These are phyloP conservation scores for Agelastica alni DNA, from an alignment of 2,888 invertebrate genomes.

Conservation along the genomic window DNA sequence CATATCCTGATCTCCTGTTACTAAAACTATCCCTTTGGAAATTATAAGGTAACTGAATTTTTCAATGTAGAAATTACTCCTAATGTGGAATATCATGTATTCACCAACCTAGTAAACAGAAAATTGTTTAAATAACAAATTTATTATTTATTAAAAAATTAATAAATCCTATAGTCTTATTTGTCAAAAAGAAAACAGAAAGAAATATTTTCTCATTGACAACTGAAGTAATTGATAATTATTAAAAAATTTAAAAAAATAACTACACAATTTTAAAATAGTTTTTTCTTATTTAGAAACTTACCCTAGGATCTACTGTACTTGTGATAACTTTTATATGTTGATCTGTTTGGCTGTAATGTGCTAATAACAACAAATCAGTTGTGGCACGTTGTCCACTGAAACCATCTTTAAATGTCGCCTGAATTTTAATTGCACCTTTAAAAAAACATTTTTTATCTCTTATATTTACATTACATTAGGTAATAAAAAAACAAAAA, in stretches of 20 bases:
- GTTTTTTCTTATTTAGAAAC: too few relatives aligned
- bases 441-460: too few relatives aligned
- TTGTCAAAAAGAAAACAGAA: too few relatives aligned
- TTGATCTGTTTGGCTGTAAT: constrained; percentile 80
- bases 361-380: constrained; percentile 73
- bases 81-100: constrained; percentile 92
- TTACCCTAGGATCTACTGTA: constrained; percentile 75
- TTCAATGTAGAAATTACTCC: constrained; percentile 88
- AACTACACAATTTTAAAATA: too few relatives aligned
- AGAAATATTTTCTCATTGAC: too few relatives aligned
- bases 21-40: constrained; percentile 88
- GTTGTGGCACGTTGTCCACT: constrained; percentile 67
- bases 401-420: constrained; percentile 69
- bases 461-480: too few relatives aligned
- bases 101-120: constrained; percentile 74
- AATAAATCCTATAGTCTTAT: too few relatives aligned
- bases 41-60: constrained; percentile 89
- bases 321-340: constrained; percentile 87
- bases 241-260: too few relatives aligned
- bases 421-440: constrained; percentile 59
- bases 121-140: too few relatives aligned
- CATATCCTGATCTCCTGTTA: constrained; percentile 85
- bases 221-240: too few relatives aligned
- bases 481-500: too few relatives aligned
- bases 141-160: too few relatives aligned